A percentile compares a stretch with the other conserved stretches of the same genome.
These are phyloP conservation scores for Lepisosteus oculatus DNA, from an alignment of 2,113 vertebrate genomes.

Conservation along the genomic window DNA sequence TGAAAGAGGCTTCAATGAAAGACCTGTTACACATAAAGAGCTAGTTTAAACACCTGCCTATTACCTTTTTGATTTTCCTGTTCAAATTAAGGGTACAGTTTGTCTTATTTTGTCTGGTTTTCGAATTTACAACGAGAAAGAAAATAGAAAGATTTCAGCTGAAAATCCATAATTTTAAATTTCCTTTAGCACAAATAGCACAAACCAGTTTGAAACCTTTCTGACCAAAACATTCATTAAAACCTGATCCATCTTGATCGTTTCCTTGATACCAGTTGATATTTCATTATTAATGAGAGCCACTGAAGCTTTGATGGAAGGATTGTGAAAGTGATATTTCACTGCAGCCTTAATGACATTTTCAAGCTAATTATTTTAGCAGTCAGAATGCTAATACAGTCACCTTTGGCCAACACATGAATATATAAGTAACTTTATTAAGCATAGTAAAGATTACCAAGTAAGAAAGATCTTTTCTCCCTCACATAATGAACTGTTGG, in stretches of 20 bases:
- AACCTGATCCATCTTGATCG: not conserved
- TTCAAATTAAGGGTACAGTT: no score
- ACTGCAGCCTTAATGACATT: conserved; percentile 14
- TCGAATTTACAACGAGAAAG: no score
- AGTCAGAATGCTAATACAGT: conserved; percentile 11
- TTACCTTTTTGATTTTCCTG: no score
- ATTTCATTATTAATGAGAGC: conserved; percentile 29
- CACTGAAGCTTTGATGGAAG: conserved; percentile 29
- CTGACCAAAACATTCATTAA: not conserved
- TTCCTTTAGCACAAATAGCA: no score
- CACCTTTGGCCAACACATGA: conserved; percentile 3
- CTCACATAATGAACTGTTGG: no score
- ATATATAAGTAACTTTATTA: conserved; percentile 5
- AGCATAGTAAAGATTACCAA: not conserved
- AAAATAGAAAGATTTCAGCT: no score
- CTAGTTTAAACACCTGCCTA: no score
- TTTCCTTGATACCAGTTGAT: not conserved
- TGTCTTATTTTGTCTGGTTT: no score
- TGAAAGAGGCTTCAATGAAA: no score
- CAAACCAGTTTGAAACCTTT: not conserved
- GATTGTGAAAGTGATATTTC: conserved; percentile 23
- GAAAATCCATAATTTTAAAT: no score
- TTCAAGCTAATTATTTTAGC: conserved; percentile 29
- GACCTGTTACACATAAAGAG: no score
- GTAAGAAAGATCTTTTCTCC: not conserved